Evolutionary conservation across 2,888 invertebrate genomes (phyloP), one percentile per base, ranked within the genome.

Genomic region (Trichopoda pennipes): DNA sequence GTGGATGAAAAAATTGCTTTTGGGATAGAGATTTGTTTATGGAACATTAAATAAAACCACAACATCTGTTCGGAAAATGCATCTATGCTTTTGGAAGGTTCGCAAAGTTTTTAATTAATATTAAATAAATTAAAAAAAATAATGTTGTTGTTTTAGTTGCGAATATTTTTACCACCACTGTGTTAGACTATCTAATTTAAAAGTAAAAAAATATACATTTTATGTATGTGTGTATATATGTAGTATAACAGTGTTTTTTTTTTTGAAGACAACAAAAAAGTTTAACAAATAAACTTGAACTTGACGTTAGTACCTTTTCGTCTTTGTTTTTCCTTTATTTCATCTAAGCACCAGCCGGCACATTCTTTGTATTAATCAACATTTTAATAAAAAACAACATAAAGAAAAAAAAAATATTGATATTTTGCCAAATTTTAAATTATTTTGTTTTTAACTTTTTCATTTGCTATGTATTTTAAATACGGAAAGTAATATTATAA

Each of bases 231-330:
- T 10, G 8, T 38, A 21, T 3, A 2, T 35, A 3, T 7, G 19
- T 35, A 7, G n/a, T 44, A 6, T 28, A 28, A 28, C 28, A 28
- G 28, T 12, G 10, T 35, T 21, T 49, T 51, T 53, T 35, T 21
- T 49, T 51, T 53, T 70, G 7, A 58, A 21, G 28, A 10, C 9
- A 44, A 38, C 38, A 38, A 17, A 58, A 58, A 47, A 56, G 12
- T 47, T 28, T 38, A 55, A 17, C 64, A 73, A 69, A 74, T 72
- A 68, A 79, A 79, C 82, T 82, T 82, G 82, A 82, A 79, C 82
- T 82, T 82, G 79, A 72, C 60, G 79, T 68, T 63, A 58, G 56
- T 51, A 68, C 60, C 66, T 64, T 75, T 61, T 44, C 10, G 9
- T 53, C 0, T 69, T 32, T 56, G 16, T 17, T 49, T 35, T 35